Evolutionary conservation across 2,797 vertebrate species (phyloP), one percentile per base, ranked within the genome.

Genomic region (Novumbra hubbsi): DNA sequence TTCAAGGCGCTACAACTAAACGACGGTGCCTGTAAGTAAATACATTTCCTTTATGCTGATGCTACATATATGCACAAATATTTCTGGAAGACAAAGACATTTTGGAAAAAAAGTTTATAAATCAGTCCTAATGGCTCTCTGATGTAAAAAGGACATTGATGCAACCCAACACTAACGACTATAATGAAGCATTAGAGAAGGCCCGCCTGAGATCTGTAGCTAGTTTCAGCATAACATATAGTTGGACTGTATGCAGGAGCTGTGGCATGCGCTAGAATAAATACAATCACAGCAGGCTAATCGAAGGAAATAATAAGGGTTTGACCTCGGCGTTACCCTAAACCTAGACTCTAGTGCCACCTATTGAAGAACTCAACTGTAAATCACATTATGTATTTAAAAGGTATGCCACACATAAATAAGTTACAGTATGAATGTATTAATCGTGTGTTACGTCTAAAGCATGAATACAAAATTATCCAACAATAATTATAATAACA

Each of bases 261-360:
- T n/a, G 24, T 27, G 55, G 2, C 55, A 57, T 9, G 3, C 11
- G 21, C 21, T 17, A 60, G 2, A 24, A 24, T 2, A 60, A 34
- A 7, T 50, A 66, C 30, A 15, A 38, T 66, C 78, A 73, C 74
- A 80, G 85, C 76, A 73, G 74, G 80, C 65, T 78, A 81, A 88
- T 65, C 69, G 76, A 70, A 73, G 68, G 27, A 86, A 84, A 86
- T 87, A 82, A 82, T 78, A 87, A 74, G 74, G 81, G 84, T 85
- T 91, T 93, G 92, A 94, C 92, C 92, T 90, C 87, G 73, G 86
- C 81, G 85, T 91, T 94, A 94, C 93, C 93, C 92, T 95, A 92
- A 93, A 90, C 91, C 93, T 93, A 95, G 93, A 95, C 96, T 96
- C 93, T 94, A 95, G 95, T 96, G 95, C 95, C 96, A 96, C 95